A percentile compares a stretch with the other conserved stretches of the same genome.
Evolutionary conservation across 2,888 invertebrate genomes (phyloP).

Genomic region (Acholoe squamosa): DNA sequence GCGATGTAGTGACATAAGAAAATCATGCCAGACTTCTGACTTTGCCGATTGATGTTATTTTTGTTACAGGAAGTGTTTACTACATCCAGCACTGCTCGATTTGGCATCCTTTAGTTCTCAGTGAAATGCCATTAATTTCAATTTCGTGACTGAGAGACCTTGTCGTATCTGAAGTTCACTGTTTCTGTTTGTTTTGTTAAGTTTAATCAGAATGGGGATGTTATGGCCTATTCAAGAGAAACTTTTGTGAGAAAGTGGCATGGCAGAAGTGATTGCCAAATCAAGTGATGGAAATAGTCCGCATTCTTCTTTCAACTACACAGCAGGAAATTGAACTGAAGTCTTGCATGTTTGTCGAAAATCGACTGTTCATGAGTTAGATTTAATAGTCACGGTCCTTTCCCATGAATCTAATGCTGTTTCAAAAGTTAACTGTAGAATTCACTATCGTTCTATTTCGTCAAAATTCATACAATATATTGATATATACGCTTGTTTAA

Average conservation of each 20-base stretch:
- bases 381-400: no score
- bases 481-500: no score
- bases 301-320: no score
- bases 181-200: not conserved
- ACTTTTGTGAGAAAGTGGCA: not conserved
- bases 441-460: no score
- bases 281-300: no score
- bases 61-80: not conserved
- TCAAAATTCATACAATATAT: no score
- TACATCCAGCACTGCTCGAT: not conserved
- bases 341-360: no score
- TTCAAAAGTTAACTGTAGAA: no score
- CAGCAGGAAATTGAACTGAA: no score
- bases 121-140: not conserved
- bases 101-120: not conserved
- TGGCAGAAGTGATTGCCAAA: not conserved
- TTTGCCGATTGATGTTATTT: not conserved
- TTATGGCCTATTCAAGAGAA: constrained; percentile 7
- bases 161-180: not conserved
- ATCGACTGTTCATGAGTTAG: no score
- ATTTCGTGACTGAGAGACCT: not conserved
- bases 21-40: not conserved
- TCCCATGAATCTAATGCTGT: no score
- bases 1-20: not conserved
- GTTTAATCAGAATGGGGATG: not conserved